A percentile compares a stretch with the other conserved stretches of the same genome.
Conservation (phyloP, 1,140 invertebrate genomes). For the Leptinotarsa texana region DNA sequence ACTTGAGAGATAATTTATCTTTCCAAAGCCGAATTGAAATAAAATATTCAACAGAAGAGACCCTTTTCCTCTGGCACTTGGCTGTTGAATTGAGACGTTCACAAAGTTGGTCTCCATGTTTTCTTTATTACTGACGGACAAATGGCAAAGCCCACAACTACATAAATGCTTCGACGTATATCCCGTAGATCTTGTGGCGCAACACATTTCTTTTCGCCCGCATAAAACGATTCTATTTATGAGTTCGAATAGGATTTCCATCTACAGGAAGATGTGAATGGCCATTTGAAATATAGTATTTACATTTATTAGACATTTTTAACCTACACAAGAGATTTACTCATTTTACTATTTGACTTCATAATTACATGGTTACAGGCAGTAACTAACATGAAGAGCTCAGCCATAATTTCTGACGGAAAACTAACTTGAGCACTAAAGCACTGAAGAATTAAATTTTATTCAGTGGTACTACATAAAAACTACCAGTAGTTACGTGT, state of each 20-base stretch:
- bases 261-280: background rate
- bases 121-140: constrained; percentile 8
- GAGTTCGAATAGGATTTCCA: background rate
- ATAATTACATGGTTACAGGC: too few species aligned
- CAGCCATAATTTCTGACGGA: too few species aligned
- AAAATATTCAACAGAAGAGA: constrained; percentile 2
- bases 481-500: too few species aligned
- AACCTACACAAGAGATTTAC: too few species aligned
- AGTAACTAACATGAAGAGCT: too few species aligned
- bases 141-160: background rate
- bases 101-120: constrained; percentile 1
- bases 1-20: background rate
- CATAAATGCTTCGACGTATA: background rate
- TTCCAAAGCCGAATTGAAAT: background rate
- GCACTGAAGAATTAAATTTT: too few species aligned
- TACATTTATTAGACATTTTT: too few species aligned
- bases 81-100: constrained; percentile 4
- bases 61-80: background rate
- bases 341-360: too few species aligned
- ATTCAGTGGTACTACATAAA: too few species aligned
- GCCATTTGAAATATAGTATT: background rate
- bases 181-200: background rate
- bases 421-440: too few species aligned
- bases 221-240: background rate
- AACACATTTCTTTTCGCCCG: background rate